Evolutionary conservation across 2,888 invertebrate species (phyloP).

Genomic region (Scaptomyza reducta): DNA sequence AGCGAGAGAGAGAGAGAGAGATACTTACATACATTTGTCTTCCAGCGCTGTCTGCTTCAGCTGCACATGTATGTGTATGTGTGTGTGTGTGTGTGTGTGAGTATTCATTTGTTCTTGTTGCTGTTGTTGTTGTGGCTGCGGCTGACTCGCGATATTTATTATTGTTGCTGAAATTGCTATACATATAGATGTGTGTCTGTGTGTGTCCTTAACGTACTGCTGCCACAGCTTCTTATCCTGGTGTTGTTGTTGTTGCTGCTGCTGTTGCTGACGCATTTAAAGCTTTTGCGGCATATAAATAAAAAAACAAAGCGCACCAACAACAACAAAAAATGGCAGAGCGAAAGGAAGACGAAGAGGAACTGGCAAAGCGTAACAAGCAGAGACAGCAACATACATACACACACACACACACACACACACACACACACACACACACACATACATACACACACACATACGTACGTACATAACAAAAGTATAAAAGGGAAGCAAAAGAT

Average conservation of each 20-base stretch:
- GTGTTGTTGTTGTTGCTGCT: conserved; percentile 32
- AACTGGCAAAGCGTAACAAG: conserved; percentile 72
- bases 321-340: conserved; percentile 5
- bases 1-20: conserved; percentile 1
- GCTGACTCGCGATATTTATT: conserved; percentile 78
- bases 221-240: conserved; percentile 22
- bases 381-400: conserved; percentile 27
- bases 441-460: too few species aligned
- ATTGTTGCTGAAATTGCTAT: conserved; percentile 75
- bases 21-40: conserved; percentile 32
- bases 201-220: conserved; percentile 54
- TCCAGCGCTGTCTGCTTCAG: conserved; percentile 8
- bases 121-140: conserved; percentile 66
- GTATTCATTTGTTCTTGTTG: conserved; percentile 34
- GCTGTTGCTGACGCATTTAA: conserved; percentile 75
- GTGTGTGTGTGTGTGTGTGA: conserved; percentile 19
- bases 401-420: background rate
- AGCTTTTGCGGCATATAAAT: conserved; percentile 78
- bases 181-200: background rate
- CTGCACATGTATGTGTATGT: conserved; percentile 16
- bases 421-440: background rate
- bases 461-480: conserved; percentile 17
- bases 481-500: conserved; percentile 31
- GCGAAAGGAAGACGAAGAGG: conserved; percentile 27
- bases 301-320: conserved; percentile 42